phyloP scores from a whole-genome alignment of 2,888 invertebrate species.

The Monopis laevigella region DNA sequence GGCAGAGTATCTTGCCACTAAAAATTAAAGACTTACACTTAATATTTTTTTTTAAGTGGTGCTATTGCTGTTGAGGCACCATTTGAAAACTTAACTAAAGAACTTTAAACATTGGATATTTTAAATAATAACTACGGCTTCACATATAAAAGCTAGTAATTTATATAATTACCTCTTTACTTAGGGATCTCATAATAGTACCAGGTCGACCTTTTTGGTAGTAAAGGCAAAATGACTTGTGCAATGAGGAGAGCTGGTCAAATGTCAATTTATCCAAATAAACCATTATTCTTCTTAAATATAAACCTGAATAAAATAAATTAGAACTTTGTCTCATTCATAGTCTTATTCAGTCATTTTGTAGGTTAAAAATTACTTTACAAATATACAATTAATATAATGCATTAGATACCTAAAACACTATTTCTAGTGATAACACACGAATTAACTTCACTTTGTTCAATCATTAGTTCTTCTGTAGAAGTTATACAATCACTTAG shows the following conservation, averaged over 20 bases:
- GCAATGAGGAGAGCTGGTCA: constrained; percentile 80
- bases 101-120: no score
- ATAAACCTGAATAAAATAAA: constrained; percentile 71
- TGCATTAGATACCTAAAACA: constrained; percentile 65
- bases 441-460: constrained; percentile 51
- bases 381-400: neutral
- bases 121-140: no score
- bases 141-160: no score
- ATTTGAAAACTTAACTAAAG: no score
- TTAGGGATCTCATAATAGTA: constrained; percentile 53
- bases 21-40: no score
- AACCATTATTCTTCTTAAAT: constrained; percentile 81
- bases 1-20: no score
- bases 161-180: constrained; percentile 46
- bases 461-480: constrained; percentile 68
- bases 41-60: no score
- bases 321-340: constrained; percentile 24
- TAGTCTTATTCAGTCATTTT: neutral
- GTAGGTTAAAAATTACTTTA: neutral
- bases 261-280: constrained; percentile 86
- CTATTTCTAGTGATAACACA: constrained; percentile 71
- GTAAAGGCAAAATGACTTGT: constrained; percentile 76
- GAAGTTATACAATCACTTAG: constrained; percentile 71
- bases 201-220: constrained; percentile 68
- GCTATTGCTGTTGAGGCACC: no score